A percentile compares a stretch with the other conserved stretches of the same genome.
Evolutionary conservation across 2,888 invertebrate genomes (phyloP).

Genomic region (Coleophora deauratella): DNA sequence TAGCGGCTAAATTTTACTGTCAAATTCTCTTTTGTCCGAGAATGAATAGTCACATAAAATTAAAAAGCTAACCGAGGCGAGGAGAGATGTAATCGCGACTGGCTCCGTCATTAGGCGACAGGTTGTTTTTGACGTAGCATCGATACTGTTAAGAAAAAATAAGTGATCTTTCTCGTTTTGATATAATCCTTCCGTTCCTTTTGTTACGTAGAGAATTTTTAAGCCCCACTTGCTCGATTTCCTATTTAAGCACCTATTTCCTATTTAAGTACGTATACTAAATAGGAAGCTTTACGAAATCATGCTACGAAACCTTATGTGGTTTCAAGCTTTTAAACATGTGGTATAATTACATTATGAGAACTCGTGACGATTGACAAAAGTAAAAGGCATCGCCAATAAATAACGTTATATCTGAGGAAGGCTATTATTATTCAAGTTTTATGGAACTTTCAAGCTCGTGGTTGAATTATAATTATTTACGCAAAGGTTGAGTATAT

Average conservation of each 20-base stretch:
- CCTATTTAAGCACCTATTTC: neutral
- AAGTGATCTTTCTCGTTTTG: too few species aligned
- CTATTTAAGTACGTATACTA: neutral
- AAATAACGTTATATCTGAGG: conserved; percentile 9
- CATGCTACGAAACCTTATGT: neutral
- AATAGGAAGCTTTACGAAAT: neutral
- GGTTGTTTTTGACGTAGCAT: conserved; percentile 8
- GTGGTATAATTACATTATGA: neutral
- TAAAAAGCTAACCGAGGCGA: conserved; percentile 9
- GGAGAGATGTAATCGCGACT: conserved; percentile 4
- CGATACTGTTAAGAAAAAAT: conserved; percentile 1
- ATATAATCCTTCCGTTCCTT: too few species aligned
- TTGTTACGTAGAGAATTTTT: too few species aligned
- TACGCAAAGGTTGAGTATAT: conserved; percentile 24
- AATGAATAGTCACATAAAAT: conserved; percentile 19
- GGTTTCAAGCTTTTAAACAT: too few species aligned
- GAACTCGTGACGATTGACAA: neutral
- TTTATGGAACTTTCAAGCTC: conserved; percentile 24
- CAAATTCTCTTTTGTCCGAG: conserved; percentile 22
- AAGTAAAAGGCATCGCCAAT: conserved; percentile 4
- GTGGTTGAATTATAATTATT: conserved; percentile 26
- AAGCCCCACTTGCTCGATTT: too few species aligned
- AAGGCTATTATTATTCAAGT: conserved; percentile 25
- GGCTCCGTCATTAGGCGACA: conserved; percentile 9
- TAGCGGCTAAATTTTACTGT: conserved; percentile 18